Conservation (phyloP, 2,113 vertebrate species). For the Ptychochromis oligacanthus region DNA sequence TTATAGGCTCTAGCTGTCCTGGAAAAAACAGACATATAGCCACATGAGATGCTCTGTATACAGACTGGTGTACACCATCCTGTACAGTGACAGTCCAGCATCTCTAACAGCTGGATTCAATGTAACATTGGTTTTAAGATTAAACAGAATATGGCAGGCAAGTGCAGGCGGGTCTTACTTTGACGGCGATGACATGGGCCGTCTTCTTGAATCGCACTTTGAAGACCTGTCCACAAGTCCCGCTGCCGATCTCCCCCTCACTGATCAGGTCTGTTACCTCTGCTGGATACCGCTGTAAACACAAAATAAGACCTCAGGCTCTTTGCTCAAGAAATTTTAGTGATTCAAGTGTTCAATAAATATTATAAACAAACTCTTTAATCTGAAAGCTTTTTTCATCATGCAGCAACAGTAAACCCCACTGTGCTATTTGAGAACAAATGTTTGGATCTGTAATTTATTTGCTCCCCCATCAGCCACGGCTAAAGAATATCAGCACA, state of each 20-base stretch:
- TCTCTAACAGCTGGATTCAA: background rate
- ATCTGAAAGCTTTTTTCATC: conserved; percentile 12
- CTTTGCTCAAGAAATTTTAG: background rate
- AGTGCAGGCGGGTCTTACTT: conserved; percentile 77
- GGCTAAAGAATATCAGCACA: conserved; percentile 19
- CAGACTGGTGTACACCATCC: no score
- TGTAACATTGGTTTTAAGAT: background rate
- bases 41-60: no score
- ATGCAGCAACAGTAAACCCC: background rate
- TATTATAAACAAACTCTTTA: background rate
- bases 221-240: conserved; percentile 96
- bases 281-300: conserved; percentile 87
- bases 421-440: background rate
- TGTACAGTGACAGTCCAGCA: background rate
- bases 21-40: no score
- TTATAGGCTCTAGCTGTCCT: no score
- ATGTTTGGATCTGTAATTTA: conserved; percentile 31
- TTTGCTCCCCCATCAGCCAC: background rate
- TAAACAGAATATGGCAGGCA: background rate
- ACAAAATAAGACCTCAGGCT: background rate
- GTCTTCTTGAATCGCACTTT: conserved; percentile 95
- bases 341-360: background rate
- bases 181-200: conserved; percentile 89
- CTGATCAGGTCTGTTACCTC: conserved; percentile 93
- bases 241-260: conserved; percentile 93